A percentile compares a stretch with the other conserved stretches of the same genome.
Conservation (phyloP, 1,140 invertebrate genomes). For the Brachionus asplanchnoidis region DNA sequence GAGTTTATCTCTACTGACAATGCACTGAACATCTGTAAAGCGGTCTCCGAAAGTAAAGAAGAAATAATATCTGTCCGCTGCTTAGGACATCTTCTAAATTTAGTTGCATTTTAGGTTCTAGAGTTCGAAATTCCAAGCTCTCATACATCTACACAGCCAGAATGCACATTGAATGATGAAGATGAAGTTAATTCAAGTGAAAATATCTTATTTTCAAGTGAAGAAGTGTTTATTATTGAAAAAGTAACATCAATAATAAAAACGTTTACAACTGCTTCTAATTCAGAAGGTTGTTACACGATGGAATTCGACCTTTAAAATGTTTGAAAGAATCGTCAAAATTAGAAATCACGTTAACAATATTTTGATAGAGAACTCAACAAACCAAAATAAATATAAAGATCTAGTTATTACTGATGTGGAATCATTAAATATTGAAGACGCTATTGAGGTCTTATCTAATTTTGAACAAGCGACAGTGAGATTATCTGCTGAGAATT, state of each 20-base stretch:
- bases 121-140: neutral
- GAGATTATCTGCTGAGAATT: neutral
- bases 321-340: neutral
- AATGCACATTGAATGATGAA: neutral
- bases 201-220: neutral
- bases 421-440: neutral
- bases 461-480: neutral
- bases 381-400: neutral
- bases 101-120: neutral
- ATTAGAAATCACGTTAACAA: neutral
- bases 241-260: neutral
- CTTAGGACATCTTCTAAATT: neutral
- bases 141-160: neutral
- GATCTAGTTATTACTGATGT: neutral
- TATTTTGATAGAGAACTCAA: neutral
- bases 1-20: neutral
- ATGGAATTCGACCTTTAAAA: neutral
- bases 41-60: neutral
- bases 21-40: neutral
- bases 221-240: neutral
- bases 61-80: neutral
- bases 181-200: neutral
- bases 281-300: neutral
- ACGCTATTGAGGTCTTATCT: neutral
- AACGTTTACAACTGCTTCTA: neutral